Base-by-base conservation (phyloP, 1,140 invertebrate species). In the Medauroidea extradentata region DNA sequence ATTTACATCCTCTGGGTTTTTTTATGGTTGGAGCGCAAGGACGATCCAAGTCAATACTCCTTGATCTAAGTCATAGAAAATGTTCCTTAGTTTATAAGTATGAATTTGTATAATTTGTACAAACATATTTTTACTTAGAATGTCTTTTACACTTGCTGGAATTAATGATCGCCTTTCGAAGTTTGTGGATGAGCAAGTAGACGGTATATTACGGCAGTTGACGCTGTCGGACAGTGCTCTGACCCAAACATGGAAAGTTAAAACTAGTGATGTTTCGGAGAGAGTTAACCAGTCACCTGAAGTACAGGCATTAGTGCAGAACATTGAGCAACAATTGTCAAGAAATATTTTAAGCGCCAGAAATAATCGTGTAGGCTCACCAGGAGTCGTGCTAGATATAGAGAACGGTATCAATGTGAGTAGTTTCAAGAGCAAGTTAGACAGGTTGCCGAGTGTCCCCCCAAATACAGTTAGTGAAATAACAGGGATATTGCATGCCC, bases 201-300 rank as follows among this genome's bases (percentile, higher is more conserved):
- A 34, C 4, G 29, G 5, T 34, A 34, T 34, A 34, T 34, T 34
- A 34, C 29, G 11, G 29, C 29, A 34, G 11, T 7, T 11, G 11
- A 7, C 16, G 1, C 16, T 11, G 11, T 34, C 16, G 1, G 49
- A 34, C 2, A 18, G 24, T 29, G 14, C 19, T 14, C n/a, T 18
- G 2, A 19, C 51, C 27, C 25, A 54, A 21, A 42, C 39, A 24
- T 54, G 53, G 53, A 54, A 54, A 54, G 29, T 54, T 2, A 38
- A 41, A n/a, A 21, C 53, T 16, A 19, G 29, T 11, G 42, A 42
- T 4, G 18, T 54, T 24, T 8, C 23, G 9, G 42, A 54, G 9
- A 8, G 29, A 18, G 23, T 54, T 3, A 54, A 54, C 2, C 2
- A 42, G 18, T 54, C 53, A 13, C 53, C 53, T 8, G 4, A 25